Conservation (phyloP, 2,113 vertebrate species). For the Tretioscincus oriximinensis region DNA sequence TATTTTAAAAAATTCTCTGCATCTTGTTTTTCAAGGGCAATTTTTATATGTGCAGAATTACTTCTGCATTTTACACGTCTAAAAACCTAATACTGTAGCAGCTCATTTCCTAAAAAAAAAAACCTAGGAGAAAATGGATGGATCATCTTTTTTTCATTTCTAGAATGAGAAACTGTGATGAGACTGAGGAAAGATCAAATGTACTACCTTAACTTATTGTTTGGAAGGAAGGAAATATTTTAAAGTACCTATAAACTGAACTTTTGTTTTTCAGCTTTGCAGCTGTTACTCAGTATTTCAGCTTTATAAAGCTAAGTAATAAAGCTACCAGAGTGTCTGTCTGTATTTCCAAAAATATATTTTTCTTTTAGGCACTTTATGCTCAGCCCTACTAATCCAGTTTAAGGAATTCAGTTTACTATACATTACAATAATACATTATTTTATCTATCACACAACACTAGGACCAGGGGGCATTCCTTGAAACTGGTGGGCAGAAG, state of each 20-base stretch:
- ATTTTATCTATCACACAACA: too few species aligned
- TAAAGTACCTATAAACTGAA: slow-evolving; percentile 21
- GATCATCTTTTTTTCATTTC: not conserved
- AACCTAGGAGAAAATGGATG: not conserved
- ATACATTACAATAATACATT: too few species aligned
- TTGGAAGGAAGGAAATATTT: slow-evolving; percentile 14
- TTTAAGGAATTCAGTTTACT: too few species aligned
- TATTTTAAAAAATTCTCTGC: too few species aligned
- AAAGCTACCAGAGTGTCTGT: slow-evolving; percentile 28
- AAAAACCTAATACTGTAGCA: too few species aligned
- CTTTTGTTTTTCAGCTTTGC: slow-evolving; percentile 36
- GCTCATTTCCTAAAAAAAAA: too few species aligned
- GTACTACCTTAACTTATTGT: not conserved
- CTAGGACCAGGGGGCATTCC: too few species aligned
- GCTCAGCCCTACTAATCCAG: too few species aligned
- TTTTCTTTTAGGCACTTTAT: slow-evolving; percentile 31
- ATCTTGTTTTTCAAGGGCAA: too few species aligned
- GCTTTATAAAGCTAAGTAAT: slow-evolving; percentile 38
- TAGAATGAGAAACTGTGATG: not conserved
- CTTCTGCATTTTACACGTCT: too few species aligned
- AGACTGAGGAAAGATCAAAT: not conserved
- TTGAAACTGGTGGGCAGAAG: too few species aligned
- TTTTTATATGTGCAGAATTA: too few species aligned
- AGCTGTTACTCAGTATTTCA: slow-evolving; percentile 35
- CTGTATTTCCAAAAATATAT: slow-evolving; percentile 43